Conservation (phyloP, 2,888 invertebrate species). For the Meghimatium bilineatum region DNA sequence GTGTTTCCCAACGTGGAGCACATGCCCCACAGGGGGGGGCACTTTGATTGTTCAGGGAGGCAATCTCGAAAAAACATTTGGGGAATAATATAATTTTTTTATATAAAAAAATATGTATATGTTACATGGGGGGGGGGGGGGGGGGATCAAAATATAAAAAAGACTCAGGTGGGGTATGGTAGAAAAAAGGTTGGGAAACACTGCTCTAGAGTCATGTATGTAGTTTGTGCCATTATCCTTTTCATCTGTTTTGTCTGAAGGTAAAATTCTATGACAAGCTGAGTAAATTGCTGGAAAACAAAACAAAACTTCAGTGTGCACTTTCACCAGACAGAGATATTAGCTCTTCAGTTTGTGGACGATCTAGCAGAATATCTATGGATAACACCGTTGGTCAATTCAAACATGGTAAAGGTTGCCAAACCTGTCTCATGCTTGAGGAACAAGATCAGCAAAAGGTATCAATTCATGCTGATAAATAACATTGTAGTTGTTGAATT, state of each 20-base stretch:
- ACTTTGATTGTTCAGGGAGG: too few species aligned
- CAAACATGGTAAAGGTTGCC: slow-evolving; percentile 67
- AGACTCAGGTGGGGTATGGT: too few species aligned
- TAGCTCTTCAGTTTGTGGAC: not conserved
- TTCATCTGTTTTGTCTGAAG: slow-evolving; percentile 9
- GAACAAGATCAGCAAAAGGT: slow-evolving; percentile 58
- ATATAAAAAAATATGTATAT: too few species aligned
- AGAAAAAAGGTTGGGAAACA: too few species aligned
- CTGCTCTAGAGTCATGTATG: too few species aligned
- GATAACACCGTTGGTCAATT: slow-evolving; percentile 67
- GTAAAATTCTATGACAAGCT: slow-evolving; percentile 49
- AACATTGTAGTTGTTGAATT: not conserved
- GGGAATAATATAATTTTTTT: too few species aligned
- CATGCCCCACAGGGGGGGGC: too few species aligned
- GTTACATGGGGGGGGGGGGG: too few species aligned
- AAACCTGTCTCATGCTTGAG: slow-evolving; percentile 69
- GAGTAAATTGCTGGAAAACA: slow-evolving; percentile 41
- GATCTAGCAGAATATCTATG: slow-evolving; percentile 34
- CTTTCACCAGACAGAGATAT: not conserved
- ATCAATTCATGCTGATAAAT: not conserved
- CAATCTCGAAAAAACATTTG: too few species aligned
- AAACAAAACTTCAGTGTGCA: slow-evolving; percentile 33
- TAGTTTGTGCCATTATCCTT: not conserved
- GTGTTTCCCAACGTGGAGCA: too few species aligned
- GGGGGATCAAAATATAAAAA: too few species aligned